Base-by-base conservation (phyloP, 2,113 vertebrate species). In the Thamnaconus septentrionalis region DNA sequence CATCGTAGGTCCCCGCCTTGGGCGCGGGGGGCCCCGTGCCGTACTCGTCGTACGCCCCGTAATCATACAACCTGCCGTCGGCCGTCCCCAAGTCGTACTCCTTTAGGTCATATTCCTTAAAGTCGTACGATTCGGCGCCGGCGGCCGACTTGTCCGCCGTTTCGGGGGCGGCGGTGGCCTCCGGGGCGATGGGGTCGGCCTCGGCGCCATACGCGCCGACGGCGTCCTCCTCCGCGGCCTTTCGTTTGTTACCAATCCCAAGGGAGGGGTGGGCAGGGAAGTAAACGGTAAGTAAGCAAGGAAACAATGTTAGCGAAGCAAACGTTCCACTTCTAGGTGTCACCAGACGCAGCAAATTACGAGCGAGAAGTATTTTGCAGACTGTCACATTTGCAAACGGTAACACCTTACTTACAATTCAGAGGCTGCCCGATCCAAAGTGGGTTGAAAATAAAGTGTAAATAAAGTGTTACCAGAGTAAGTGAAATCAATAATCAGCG, bases 261-360 rank as follows among this genome's bases (percentile, higher is more conserved):
- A 63, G 71, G 59, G 74, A 80, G 85, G 75, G 80, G 66, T 41
- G 12, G 11, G 11, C 46, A 79, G 46, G 18, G 18, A 31, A 31
- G 18, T 31, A 31, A 31, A 31, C 18, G 51, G 88, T 89, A 85
- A 87, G 92, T 86, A 79, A 91, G 90, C 66, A 88, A 90, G 92
- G 89, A 91, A 90, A 94, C 66, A 83, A 80, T 85, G 92, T 99
- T 99, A 98, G 95, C 93, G 81, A 94, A 94, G 94, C 94, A 87
- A 31, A 31, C 2, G 83, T 54, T 65, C 73, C 87, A 83, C 91
- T 80, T 87, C n/a, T 83, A 78, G 41, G 83, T 73, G 83, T 78
- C 41, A 6, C 5, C 49, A 51, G 12, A 51, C 6, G 49, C 49
- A 51, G 49, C 49, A n/a, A n/a, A 5, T 12, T 1, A 52, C 7